Percentiles rank a stretch among this genome's conserved stretches.
phyloP scores from a whole-genome alignment of 2,113 vertebrate species.

The Perognathus longimembris region DNA sequence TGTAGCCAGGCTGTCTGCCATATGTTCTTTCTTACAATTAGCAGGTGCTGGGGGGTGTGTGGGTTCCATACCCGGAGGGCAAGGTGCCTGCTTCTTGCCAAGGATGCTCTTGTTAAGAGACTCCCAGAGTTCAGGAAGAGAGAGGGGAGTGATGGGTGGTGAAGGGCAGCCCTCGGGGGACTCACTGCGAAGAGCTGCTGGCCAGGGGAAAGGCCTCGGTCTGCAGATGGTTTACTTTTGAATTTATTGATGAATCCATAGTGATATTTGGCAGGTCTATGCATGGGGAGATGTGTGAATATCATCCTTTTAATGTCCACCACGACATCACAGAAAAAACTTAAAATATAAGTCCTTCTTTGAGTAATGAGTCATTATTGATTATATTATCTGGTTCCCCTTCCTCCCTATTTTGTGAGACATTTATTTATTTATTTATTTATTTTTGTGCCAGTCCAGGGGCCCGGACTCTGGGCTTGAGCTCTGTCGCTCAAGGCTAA shows the following conservation, averaged over 20 bases:
- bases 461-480: too few species aligned
- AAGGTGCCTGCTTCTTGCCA: not conserved
- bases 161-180: not conserved
- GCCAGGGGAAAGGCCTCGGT: not conserved
- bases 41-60: slow-evolving; percentile 79
- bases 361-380: not conserved
- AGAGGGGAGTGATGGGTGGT: not conserved
- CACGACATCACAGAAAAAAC: not conserved
- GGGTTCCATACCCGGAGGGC: slow-evolving; percentile 67
- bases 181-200: too few species aligned
- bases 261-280: not conserved
- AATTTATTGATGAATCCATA: not conserved
- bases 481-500: too few species aligned
- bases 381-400: not conserved
- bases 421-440: too few species aligned
- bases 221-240: not conserved
- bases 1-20: slow-evolving; percentile 86
- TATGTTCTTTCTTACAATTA: slow-evolving; percentile 86
- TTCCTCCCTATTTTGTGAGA: not conserved
- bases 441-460: too few species aligned
- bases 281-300: not conserved
- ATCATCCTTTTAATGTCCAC: not conserved
- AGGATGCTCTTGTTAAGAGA: not conserved
- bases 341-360: not conserved
- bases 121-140: not conserved